Evolutionary conservation across 2,888 invertebrate species (phyloP), one percentile per base, ranked within the genome.

Genomic region (Thereva nobilitata): DNA sequence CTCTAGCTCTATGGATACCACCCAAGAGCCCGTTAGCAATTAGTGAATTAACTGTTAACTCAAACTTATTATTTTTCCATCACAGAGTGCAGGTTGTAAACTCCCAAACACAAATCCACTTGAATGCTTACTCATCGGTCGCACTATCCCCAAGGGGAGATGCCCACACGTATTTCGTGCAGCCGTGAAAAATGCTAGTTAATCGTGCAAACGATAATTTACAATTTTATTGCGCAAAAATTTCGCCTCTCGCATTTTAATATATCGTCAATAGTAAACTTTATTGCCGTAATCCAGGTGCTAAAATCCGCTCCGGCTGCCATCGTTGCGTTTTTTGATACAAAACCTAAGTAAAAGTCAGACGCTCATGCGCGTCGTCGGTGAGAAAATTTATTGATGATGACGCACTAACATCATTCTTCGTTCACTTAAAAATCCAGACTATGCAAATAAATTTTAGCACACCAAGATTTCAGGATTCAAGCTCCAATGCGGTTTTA

Each of bases 141-240:
- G 8, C 59, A 47, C 47, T 59, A n/a, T 2, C 6, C 35, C 59
- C 10, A 37, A 59, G 12, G 49, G 59, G 59, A 59, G 59, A 23
- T 45, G 47, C 59, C 47, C 23, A 38, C 59, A 59, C 47, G 59
- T 59, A 47, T 59, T 47, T 49, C n/a, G 10, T 40, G 38, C 12
- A 12, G 47, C 23, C 45, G 10, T 37, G 47, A 45, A 23, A 23
- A 23, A 59, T 45, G 5, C 7, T 8, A 34, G n/a, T 49, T 59
- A 37, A 59, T 49, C 34, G 12, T 49, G 37, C 59, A 12, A 49
- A 49, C 59, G 35, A 47, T 59, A 59, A 59, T 49, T 59, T 59
- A 59, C 59, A 37, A 12, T 59, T 59, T 59, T 47, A 59, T 59
- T 59, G 59, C 59, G 49, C 37, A 59, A 59, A 47, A 59, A 59